These are phyloP conservation scores for Tricholauxania praeusta DNA, from an alignment of 2,888 invertebrate species.

Conservation along the genomic window DNA sequence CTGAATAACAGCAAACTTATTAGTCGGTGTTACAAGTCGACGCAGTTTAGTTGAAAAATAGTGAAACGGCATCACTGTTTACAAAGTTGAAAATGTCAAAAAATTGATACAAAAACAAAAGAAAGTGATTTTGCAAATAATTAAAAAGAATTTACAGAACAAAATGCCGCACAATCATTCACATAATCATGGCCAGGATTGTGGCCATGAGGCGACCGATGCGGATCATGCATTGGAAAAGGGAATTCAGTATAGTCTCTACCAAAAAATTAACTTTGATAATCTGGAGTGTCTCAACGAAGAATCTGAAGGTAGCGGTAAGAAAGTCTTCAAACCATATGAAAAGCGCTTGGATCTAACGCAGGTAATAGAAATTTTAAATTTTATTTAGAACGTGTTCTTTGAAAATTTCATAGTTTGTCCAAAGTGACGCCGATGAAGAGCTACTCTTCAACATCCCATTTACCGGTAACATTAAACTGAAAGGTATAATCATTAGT, in stretches of 20 bases:
- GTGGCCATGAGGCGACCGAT: conserved; percentile 65
- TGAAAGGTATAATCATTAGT: conserved; percentile 92
- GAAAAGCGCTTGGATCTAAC: conserved; percentile 83
- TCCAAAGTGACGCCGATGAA: conserved; percentile 96
- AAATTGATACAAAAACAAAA: too few species aligned
- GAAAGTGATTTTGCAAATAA: too few species aligned
- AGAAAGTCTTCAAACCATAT: conserved; percentile 92
- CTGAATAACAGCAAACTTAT: too few species aligned
- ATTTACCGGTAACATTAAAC: conserved; percentile 94
- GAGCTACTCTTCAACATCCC: conserved; percentile 97
- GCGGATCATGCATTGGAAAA: conserved; percentile 64
- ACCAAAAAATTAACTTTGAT: conserved; percentile 87
- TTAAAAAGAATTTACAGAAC: not conserved
- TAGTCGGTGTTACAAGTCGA: too few species aligned
- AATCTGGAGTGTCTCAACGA: conserved; percentile 95
- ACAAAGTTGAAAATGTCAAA: too few species aligned
- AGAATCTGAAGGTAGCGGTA: conserved; percentile 85
- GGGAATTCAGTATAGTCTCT: conserved; percentile 76
- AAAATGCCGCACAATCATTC: conserved; percentile 67
- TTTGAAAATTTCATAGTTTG: conserved; percentile 74
- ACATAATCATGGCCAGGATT: conserved; percentile 61
- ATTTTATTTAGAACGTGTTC: not conserved
- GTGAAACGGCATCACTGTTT: too few species aligned
- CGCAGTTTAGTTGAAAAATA: too few species aligned
- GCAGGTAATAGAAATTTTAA: conserved; percentile 71